Evolutionary conservation across 1,140 invertebrate species (phyloP).

Genomic region (Drosophila lacteicornis): DNA sequence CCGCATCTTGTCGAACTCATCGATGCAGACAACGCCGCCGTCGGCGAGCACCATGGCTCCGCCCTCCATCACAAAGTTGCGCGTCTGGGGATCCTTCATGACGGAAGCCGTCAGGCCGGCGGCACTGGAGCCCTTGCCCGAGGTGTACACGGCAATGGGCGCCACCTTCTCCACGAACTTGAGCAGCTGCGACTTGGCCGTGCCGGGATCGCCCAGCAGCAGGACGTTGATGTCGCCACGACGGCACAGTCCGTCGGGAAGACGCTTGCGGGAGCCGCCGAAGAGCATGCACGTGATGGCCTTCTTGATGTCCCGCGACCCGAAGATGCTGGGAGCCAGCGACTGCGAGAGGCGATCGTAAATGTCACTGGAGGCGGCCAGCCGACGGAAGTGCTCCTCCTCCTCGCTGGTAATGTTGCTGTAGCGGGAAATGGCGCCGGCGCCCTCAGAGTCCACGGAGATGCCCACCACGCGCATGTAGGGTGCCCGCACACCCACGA

Average conservation of each 20-base stretch:
- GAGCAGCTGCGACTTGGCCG: constrained; percentile 98
- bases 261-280: constrained; percentile 94
- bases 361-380: constrained; percentile 94
- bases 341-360: constrained; percentile 96
- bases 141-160: constrained; percentile 98
- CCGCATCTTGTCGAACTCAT: constrained; percentile 99
- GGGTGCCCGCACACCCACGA: constrained; percentile 96
- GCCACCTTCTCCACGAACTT: constrained; percentile 99
- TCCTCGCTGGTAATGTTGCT: constrained; percentile 91
- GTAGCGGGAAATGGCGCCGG: constrained; percentile 87
- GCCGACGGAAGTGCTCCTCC: constrained; percentile 95
- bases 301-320: constrained; percentile 98
- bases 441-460: constrained; percentile 92
- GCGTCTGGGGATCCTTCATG: constrained; percentile 94
- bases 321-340: constrained; percentile 99
- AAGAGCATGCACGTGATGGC: constrained; percentile 98
- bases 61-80: constrained; percentile 99
- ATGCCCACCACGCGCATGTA: constrained; percentile 98
- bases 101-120: constrained; percentile 99
- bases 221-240: constrained; percentile 99
- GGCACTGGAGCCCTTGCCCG: constrained; percentile 99
- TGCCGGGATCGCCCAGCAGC: constrained; percentile 98
- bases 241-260: constrained; percentile 97
- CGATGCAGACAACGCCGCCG: constrained; percentile 99
- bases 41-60: constrained; percentile 99